These are phyloP conservation scores for Temnothorax longispinosus DNA, from an alignment of 1,140 invertebrate species.

Conservation along the genomic window DNA sequence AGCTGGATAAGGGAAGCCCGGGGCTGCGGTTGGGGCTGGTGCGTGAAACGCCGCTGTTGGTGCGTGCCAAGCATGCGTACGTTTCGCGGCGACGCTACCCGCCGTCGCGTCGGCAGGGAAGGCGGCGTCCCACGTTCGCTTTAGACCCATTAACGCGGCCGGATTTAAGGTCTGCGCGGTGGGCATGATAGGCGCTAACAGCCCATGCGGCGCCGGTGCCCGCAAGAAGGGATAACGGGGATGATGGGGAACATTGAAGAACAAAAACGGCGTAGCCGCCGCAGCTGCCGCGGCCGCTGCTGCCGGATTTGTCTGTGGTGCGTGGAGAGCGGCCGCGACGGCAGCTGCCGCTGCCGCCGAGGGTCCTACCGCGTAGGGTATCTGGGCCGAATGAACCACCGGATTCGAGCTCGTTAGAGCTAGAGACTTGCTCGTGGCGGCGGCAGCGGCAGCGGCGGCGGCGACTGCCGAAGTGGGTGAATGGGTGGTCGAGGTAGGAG, in stretches of 20 bases:
- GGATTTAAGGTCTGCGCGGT: conserved; percentile 78
- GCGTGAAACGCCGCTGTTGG: conserved; percentile 79
- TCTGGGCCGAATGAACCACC: conserved; percentile 66
- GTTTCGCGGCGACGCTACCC: conserved; percentile 77
- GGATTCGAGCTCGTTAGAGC: conserved; percentile 65
- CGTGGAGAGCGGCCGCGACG: conserved; percentile 82
- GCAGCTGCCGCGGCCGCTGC: conserved; percentile 54
- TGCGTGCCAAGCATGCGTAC: conserved; percentile 79
- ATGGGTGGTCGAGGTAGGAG: conserved; percentile 83
- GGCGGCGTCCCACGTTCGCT: conserved; percentile 85
- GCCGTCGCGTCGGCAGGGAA: conserved; percentile 78
- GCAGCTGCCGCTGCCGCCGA: conserved; percentile 80
- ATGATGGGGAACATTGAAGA: conserved; percentile 83
- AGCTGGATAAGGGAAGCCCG: conserved; percentile 83
- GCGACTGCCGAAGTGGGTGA: conserved; percentile 77
- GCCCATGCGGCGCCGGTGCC: conserved; percentile 81
- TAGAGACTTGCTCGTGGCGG: conserved; percentile 77
- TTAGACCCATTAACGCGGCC: conserved; percentile 85
- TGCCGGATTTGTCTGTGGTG: conserved; percentile 73
- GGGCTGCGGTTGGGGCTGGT: conserved; percentile 74
- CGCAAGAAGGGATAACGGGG: conserved; percentile 74
- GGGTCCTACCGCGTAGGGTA: conserved; percentile 85
- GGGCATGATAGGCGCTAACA: conserved; percentile 83
- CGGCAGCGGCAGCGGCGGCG: conserved; percentile 70
- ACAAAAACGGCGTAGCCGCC: conserved; percentile 74